Evolutionary conservation across 2,888 invertebrate genomes (phyloP).

Genomic region (Nasonovia ribisnigri): DNA sequence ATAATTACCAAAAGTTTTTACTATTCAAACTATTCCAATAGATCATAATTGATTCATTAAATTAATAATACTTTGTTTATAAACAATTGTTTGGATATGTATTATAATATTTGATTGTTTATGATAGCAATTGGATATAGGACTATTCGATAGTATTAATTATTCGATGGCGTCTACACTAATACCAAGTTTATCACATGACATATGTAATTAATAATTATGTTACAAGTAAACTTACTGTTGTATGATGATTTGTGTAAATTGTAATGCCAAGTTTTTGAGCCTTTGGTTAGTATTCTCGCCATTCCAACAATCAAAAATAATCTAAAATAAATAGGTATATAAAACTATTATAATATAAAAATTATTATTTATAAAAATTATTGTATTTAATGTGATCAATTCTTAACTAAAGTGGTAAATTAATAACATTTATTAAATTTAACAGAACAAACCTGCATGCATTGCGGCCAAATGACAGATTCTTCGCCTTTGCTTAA

Average conservation of each 20-base stretch:
- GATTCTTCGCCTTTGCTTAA: constrained; percentile 70
- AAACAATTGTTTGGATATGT: background rate
- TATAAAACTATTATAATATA: background rate
- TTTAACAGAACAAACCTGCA: constrained; percentile 73
- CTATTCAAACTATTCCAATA: background rate
- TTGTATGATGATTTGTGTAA: constrained; percentile 83
- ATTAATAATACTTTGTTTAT: background rate
- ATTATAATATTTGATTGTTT: background rate
- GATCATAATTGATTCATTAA: background rate
- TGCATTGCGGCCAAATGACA: constrained; percentile 80
- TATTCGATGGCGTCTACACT: background rate
- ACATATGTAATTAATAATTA: background rate
- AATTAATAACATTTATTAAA: background rate
- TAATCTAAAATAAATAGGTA: constrained; percentile 71
- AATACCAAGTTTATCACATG: background rate
- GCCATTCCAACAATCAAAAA: constrained; percentile 90
- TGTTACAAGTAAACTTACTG: constrained; percentile 75
- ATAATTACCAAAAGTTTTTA: background rate
- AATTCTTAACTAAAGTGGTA: background rate
- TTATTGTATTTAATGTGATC: background rate
- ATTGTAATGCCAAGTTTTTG: constrained; percentile 84
- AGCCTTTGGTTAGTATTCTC: constrained; percentile 85
- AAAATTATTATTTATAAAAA: background rate
- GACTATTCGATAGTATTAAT: background rate
- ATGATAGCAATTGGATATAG: background rate